phyloP scores from a whole-genome alignment of 2,888 invertebrate genomes.

The Netelia inedita region DNA sequence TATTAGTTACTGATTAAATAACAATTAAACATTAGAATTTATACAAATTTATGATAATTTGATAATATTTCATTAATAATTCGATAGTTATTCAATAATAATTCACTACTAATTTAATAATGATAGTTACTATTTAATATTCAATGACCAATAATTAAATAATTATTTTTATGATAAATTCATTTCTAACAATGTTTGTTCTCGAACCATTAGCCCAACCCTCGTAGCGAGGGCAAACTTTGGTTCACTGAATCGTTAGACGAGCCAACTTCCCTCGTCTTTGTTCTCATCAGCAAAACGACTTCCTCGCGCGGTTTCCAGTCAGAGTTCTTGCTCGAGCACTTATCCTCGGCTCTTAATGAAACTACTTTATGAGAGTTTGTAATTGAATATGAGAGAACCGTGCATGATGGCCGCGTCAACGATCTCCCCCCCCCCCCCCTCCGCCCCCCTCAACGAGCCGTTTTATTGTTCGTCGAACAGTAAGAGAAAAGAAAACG shows the following conservation, averaged over 20 bases:
- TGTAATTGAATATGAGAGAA: slow-evolving; percentile 44
- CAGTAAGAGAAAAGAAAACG: slow-evolving; percentile 30
- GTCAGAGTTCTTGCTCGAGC: slow-evolving; percentile 14
- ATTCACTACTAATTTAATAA: no score
- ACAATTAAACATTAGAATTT: no score
- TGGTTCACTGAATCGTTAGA: slow-evolving; percentile 16
- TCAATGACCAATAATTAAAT: not conserved
- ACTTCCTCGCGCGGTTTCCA: slow-evolving; percentile 30
- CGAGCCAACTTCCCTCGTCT: slow-evolving; percentile 28
- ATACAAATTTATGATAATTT: no score
- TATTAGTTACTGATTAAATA: no score
- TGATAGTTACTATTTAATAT: no score
- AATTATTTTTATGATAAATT: not conserved
- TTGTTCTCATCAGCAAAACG: slow-evolving; percentile 31
- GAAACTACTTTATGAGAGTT: slow-evolving; percentile 50
- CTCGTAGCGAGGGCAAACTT: slow-evolving; percentile 7
- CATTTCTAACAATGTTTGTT: not conserved
- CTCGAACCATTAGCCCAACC: not conserved
- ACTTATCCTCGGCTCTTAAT: slow-evolving; percentile 28
- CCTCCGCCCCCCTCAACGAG: not conserved
- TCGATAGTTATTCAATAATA: no score
- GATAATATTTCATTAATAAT: no score
- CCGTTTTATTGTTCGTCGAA: slow-evolving; percentile 43
- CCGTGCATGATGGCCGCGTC: not conserved
- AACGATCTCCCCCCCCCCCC: not conserved